A percentile compares a stretch with the other conserved stretches of the same genome.
phyloP scores from a whole-genome alignment of 1,140 invertebrate genomes.

The Drosophila auraria region DNA sequence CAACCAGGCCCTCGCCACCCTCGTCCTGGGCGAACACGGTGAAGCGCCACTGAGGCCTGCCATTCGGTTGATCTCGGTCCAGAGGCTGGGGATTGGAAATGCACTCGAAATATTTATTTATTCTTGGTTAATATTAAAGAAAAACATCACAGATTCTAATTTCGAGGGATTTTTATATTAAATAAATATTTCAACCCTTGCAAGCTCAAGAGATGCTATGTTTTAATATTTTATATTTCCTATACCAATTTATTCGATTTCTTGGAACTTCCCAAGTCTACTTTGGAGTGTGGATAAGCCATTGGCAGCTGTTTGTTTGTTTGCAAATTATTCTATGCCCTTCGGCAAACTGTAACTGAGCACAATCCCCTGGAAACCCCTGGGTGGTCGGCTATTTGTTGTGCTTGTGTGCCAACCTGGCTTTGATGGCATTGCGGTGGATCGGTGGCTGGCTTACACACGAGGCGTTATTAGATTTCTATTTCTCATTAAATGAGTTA shows the following conservation, averaged over 20 bases:
- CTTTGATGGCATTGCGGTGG: conserved; percentile 39
- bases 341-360: conserved; percentile 61
- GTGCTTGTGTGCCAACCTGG: conserved; percentile 18
- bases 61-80: conserved; percentile 90
- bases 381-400: not conserved
- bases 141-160: not conserved
- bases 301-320: conserved; percentile 68
- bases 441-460: conserved; percentile 17
- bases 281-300: conserved; percentile 9
- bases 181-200: not conserved
- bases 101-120: not conserved
- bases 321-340: conserved; percentile 77
- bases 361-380: conserved; percentile 7
- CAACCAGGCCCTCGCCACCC: conserved; percentile 89
- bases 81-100: conserved; percentile 85
- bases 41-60: conserved; percentile 90
- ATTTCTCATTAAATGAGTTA: conserved; percentile 79
- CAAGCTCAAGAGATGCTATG: not conserved
- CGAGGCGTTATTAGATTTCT: conserved; percentile 67
- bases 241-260: not conserved
- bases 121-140: not conserved
- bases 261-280: too few species aligned
- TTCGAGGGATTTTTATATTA: not conserved
- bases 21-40: conserved; percentile 91
- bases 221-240: too few species aligned